phyloP scores from a whole-genome alignment of 2,113 vertebrate genomes.

The Ursus arctos region DNA sequence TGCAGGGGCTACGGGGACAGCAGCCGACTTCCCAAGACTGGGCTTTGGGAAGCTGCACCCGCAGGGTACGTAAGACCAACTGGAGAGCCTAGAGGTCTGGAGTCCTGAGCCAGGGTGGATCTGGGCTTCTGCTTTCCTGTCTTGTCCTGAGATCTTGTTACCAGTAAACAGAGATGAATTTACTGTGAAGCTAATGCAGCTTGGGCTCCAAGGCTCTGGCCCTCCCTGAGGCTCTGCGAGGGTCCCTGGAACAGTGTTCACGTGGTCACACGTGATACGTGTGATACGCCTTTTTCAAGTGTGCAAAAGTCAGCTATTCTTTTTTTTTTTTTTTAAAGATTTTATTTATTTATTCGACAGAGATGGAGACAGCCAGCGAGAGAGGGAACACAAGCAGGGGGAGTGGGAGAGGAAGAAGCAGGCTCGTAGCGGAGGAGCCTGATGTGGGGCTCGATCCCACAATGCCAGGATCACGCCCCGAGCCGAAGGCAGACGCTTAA shows the following conservation, averaged over 20 bases:
- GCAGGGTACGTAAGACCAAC: too few species aligned
- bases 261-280: background rate
- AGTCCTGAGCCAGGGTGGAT: background rate
- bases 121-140: background rate
- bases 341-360: too few species aligned
- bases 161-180: background rate
- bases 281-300: background rate
- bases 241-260: too few species aligned
- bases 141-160: background rate
- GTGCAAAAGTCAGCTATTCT: background rate
- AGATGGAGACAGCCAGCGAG: too few species aligned
- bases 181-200: background rate
- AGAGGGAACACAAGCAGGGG: too few species aligned
- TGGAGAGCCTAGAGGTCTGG: background rate
- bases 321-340: too few species aligned
- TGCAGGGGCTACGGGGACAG: background rate
- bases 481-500: too few species aligned
- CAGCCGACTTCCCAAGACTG: background rate
- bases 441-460: too few species aligned
- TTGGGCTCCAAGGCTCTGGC: background rate
- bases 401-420: too few species aligned
- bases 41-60: background rate
- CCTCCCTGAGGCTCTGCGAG: background rate
- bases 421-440: too few species aligned
- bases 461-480: too few species aligned